Conservation (phyloP, 37 sponge, comb jelly and placozoan species). For the Bolinopsis microptera region DNA sequence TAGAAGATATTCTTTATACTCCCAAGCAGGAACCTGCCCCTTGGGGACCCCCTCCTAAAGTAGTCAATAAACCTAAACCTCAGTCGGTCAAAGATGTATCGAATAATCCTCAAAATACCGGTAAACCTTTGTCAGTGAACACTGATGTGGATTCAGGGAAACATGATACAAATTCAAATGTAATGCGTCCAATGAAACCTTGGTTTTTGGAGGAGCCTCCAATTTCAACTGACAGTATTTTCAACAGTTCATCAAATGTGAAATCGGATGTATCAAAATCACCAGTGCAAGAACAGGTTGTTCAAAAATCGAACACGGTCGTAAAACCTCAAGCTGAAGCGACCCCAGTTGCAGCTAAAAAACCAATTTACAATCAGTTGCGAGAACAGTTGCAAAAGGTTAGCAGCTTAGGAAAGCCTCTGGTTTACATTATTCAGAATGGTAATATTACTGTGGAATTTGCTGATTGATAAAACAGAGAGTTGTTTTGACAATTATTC, state of each 20-base stretch:
- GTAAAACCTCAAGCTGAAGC: background rate
- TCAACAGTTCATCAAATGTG: background rate
- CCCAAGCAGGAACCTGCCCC: background rate
- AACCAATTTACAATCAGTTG: background rate
- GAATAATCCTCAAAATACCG: background rate
- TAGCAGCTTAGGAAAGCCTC: background rate
- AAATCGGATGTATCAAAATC: background rate
- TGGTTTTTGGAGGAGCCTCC: background rate
- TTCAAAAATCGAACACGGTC: background rate
- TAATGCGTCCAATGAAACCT: background rate
- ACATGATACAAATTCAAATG: background rate
- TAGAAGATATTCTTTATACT: background rate
- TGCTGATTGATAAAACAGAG: constrained; percentile 4
- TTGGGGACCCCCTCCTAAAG: background rate
- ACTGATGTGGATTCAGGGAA: background rate
- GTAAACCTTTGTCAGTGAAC: too few species aligned
- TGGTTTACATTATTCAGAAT: constrained; percentile 33
- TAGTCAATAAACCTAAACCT: background rate
- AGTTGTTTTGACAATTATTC: too few species aligned
- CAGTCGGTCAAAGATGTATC: background rate
- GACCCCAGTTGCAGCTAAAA: background rate
- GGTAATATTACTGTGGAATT: constrained; percentile 15
- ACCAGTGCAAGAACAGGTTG: background rate
- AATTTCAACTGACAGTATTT: background rate
- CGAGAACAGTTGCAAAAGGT: background rate